phyloP scores from a whole-genome alignment of 2,113 vertebrate genomes.

The Cheilinus undulatus region DNA sequence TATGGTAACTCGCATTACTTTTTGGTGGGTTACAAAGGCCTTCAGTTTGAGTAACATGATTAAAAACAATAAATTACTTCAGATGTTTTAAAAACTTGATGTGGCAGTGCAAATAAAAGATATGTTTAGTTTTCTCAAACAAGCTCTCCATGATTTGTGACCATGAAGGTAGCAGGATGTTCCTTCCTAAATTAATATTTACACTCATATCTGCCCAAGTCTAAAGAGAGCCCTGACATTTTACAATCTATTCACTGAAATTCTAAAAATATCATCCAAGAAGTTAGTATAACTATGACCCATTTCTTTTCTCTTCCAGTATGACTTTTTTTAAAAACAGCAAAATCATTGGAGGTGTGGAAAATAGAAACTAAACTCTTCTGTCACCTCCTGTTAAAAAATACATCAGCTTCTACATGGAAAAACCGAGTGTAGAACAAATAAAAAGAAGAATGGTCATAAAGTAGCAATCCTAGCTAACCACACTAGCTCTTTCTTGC shows the following conservation, averaged over 20 bases:
- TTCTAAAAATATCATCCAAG: slow-evolving; percentile 60
- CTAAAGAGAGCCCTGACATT: slow-evolving; percentile 55
- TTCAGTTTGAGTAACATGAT: slow-evolving; percentile 48
- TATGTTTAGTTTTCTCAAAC: slow-evolving; percentile 41
- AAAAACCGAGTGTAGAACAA: slow-evolving; percentile 64
- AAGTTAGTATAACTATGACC: slow-evolving; percentile 76
- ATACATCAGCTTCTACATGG: slow-evolving; percentile 75
- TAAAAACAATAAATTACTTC: slow-evolving; percentile 74
- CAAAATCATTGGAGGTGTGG: slow-evolving; percentile 61
- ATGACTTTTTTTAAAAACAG: slow-evolving; percentile 57
- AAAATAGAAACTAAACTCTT: slow-evolving; percentile 63
- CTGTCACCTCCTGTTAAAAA: slow-evolving; percentile 64
- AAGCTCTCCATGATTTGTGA: slow-evolving; percentile 50
- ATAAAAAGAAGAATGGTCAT: slow-evolving; percentile 39
- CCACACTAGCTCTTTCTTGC: slow-evolving; percentile 36
- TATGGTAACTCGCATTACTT: slow-evolving; percentile 8
- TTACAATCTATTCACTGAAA: slow-evolving; percentile 74
- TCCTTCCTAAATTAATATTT: slow-evolving; percentile 67
- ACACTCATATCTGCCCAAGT: slow-evolving; percentile 49
- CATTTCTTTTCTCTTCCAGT: slow-evolving; percentile 74
- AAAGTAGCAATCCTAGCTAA: slow-evolving; percentile 59
- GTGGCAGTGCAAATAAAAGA: slow-evolving; percentile 73
- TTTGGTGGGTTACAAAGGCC: slow-evolving; percentile 35
- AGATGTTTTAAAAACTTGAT: slow-evolving; percentile 54
- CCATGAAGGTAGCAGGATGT: slow-evolving; percentile 81